Percentiles rank a stretch among this genome's conserved stretches.
phyloP scores from a whole-genome alignment of 1,140 invertebrate species.

The Mya arenaria region DNA sequence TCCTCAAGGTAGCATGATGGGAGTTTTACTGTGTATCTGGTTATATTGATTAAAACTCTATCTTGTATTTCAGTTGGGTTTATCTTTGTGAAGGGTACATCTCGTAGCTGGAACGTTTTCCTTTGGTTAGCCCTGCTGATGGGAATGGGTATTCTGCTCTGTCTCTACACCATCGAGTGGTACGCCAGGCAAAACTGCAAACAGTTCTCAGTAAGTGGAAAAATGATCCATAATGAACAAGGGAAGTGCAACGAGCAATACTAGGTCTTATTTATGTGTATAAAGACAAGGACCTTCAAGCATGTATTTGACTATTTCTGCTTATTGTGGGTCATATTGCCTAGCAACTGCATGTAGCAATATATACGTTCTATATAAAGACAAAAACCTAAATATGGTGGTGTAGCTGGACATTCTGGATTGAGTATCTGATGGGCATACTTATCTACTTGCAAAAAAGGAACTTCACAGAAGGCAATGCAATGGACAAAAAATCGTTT shows the following conservation, averaged over 20 bases:
- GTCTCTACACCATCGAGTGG: conserved; percentile 92
- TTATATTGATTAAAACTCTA: too few relatives aligned
- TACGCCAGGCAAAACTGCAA: conserved; percentile 92
- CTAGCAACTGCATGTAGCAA: background rate
- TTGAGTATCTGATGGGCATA: too few relatives aligned
- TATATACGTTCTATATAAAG: conserved; percentile 1
- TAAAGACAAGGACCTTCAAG: background rate
- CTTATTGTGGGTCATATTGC: background rate
- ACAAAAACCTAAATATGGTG: background rate
- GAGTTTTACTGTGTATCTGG: too few relatives aligned
- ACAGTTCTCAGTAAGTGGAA: conserved; percentile 71
- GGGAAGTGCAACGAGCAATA: background rate
- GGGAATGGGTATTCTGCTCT: conserved; percentile 89
- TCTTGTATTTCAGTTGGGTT: conserved; percentile 80
- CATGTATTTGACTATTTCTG: background rate
- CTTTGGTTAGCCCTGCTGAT: conserved; percentile 90
- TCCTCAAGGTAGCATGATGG: too few relatives aligned
- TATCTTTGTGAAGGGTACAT: conserved; percentile 82
- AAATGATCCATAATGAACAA: background rate
- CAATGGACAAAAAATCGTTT: too few relatives aligned
- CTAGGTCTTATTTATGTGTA: background rate
- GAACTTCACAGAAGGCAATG: too few relatives aligned
- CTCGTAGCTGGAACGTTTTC: conserved; percentile 86
- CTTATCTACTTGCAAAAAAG: too few relatives aligned
- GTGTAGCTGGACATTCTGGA: too few relatives aligned